Base-by-base conservation (phyloP, 2,888 invertebrate species). In the Drosophila kambysellisi region DNA sequence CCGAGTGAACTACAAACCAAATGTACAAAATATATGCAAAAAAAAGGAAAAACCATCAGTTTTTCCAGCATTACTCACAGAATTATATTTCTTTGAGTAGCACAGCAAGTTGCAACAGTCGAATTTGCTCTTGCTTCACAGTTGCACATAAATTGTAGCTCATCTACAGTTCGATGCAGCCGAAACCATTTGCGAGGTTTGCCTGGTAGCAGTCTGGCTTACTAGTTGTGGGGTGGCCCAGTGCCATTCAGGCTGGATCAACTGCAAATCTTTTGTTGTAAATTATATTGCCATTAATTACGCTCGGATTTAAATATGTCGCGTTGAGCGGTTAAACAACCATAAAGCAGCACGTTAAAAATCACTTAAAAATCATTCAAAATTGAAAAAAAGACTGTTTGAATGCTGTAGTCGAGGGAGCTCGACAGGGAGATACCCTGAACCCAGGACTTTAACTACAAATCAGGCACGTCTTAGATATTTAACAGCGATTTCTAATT, bases 201-300 rank as follows among this genome's bases (percentile, higher is more conserved):
- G 43, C 43, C 43, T 20, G 20, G 7, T 12, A 20, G 39, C 43
- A 60, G 30, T 39, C 32, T 50, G 53, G 37, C 37, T 50, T 33
- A 66, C 2, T 25, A 15, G 46, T 8, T 46, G 73, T 61, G 39
- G 57, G 39, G 57, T 76, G 62, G 60, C 61, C 32, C 43, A 35
- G 56, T 20, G 9, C 56, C 46, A 20, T 20, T 46, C 20, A 4
- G 20, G 56, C 53, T 48, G 69, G 53, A 59, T 68, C 52, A 33
- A 53, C 35, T 39, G 56, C 62, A 15, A 20, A 74, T 63, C 50
- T 37, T 61, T 60, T 61, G 61, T 51, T 71, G 78, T 89, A 82
- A 88, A 91, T 91, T 91, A 89, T 89, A 84, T 87, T 70, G 79
- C 90, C 90, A 91, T 91, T 92, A 92, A 91, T 91, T 89, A 90